Conservation (phyloP, 1,140 invertebrate genomes). For the Mamestra configurata region DNA sequence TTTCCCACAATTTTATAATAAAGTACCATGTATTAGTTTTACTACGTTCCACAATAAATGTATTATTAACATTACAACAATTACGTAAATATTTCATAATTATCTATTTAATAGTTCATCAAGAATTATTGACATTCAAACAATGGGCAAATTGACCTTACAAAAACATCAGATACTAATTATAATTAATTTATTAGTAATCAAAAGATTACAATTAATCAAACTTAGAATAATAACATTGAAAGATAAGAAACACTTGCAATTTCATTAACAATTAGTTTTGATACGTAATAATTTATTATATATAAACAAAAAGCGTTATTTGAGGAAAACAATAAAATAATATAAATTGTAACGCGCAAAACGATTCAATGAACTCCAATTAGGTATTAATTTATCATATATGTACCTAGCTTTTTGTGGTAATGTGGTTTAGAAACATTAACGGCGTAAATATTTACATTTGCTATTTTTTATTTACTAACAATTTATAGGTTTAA, state of each 20-base stretch:
- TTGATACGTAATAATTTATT: neutral
- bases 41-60: neutral
- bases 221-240: slow-evolving; percentile 16
- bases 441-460: slow-evolving; percentile 19
- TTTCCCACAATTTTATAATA: neutral
- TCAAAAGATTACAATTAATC: neutral
- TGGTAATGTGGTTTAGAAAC: slow-evolving; percentile 7
- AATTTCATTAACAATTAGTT: slow-evolving; percentile 23
- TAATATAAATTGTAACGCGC: neutral
- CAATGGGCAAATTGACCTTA: slow-evolving; percentile 24
- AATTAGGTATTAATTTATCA: slow-evolving; percentile 6
- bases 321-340: slow-evolving; percentile 32
- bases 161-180: neutral
- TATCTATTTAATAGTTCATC: neutral
- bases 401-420: neutral
- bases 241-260: slow-evolving; percentile 37
- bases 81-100: slow-evolving; percentile 4
- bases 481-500: neutral
- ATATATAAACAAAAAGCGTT: slow-evolving; percentile 1
- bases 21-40: neutral
- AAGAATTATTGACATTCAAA: neutral
- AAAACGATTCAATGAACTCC: slow-evolving; percentile 31
- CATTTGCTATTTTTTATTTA: neutral
- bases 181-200: slow-evolving; percentile 8
- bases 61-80: neutral